Conservation (phyloP, 1,140 invertebrate genomes). For the Cydia pomonella region DNA sequence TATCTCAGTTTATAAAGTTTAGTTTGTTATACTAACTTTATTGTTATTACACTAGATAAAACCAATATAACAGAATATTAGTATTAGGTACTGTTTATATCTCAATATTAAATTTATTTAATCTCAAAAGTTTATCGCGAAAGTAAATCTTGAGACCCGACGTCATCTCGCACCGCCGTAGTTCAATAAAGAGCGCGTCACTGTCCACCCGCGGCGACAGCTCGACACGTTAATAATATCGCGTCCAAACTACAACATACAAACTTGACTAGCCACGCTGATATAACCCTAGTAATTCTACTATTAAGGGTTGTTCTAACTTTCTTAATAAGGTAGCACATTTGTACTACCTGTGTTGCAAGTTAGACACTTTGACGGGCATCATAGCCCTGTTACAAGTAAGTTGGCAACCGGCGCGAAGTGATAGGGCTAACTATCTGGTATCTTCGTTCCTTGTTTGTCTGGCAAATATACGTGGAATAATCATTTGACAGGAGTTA, state of each 20-base stretch:
- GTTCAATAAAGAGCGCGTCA: conserved; percentile 59
- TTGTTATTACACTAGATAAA: no score
- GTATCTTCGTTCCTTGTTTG: conserved; percentile 37
- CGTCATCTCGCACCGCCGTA: conserved; percentile 33
- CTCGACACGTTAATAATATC: conserved; percentile 60
- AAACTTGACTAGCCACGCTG: conserved; percentile 9
- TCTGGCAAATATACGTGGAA: background rate
- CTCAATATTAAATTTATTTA: no score
- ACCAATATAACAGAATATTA: no score
- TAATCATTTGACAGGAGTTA: background rate
- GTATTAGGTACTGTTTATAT: no score
- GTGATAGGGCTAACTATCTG: conserved; percentile 46
- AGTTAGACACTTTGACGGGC: conserved; percentile 73
- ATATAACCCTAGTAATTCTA: conserved; percentile 38
- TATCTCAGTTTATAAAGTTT: no score
- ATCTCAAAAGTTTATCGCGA: background rate
- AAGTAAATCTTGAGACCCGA: background rate
- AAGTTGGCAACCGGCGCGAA: conserved; percentile 48
- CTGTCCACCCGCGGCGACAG: conserved; percentile 50
- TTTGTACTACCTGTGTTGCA: conserved; percentile 54
- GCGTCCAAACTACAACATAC: conserved; percentile 28
- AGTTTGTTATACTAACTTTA: no score
- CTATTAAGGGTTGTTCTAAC: conserved; percentile 32
- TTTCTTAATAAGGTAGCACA: conserved; percentile 38
- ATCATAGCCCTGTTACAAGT: conserved; percentile 39